phyloP scores from a whole-genome alignment of 2,113 vertebrate genomes.

The Brachyistius frenatus region DNA sequence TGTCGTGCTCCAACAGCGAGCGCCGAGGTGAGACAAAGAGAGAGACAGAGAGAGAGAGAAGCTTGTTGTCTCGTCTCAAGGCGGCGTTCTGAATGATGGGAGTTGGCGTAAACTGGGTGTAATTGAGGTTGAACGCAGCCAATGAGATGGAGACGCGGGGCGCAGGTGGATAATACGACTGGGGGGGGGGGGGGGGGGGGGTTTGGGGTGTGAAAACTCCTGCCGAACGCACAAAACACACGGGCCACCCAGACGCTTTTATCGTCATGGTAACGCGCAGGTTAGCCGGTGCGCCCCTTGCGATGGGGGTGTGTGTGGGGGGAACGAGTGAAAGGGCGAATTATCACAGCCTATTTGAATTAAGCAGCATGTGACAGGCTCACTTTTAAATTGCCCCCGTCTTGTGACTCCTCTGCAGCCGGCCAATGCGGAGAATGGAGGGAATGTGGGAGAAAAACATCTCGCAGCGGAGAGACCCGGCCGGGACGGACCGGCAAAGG shows the following conservation, averaged over 20 bases:
- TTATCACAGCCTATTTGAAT: slow-evolving; percentile 69
- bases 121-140: slow-evolving; percentile 55
- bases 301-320: background rate
- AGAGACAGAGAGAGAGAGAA: background rate
- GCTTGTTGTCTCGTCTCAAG: background rate
- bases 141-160: slow-evolving; percentile 54
- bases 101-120: slow-evolving; percentile 43
- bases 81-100: slow-evolving; percentile 8
- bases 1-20: slow-evolving; percentile 7
- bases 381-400: slow-evolving; percentile 43
- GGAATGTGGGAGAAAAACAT: slow-evolving; percentile 29
- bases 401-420: slow-evolving; percentile 66
- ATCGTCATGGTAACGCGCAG: slow-evolving; percentile 62
- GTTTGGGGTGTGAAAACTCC: slow-evolving; percentile 9
- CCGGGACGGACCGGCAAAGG: background rate
- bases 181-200: slow-evolving; percentile 24
- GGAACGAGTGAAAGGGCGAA: slow-evolving; percentile 59
- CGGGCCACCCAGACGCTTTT: slow-evolving; percentile 29
- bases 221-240: slow-evolving; percentile 22
- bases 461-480: background rate
- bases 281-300: slow-evolving; percentile 52
- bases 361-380: slow-evolving; percentile 74
- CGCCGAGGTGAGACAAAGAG: slow-evolving; percentile 52
- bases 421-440: slow-evolving; percentile 24
- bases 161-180: slow-evolving; percentile 48